Base-by-base conservation (phyloP, 2,113 vertebrate species). In the Trematomus loennbergii region DNA sequence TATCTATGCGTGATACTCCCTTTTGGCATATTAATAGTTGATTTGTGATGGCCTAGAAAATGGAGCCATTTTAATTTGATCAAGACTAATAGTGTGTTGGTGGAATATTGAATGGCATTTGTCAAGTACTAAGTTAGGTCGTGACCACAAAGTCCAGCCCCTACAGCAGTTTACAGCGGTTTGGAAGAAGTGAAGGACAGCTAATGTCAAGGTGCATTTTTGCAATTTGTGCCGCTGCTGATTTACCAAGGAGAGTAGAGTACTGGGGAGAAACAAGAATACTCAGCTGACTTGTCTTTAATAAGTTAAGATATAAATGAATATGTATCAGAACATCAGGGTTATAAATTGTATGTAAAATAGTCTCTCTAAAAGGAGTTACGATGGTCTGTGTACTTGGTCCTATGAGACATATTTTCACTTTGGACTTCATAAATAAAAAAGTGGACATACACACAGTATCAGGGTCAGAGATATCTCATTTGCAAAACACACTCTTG, bases 11-110 rank as follows among this genome's bases (percentile, higher is more conserved):
- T 40, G 58, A 78, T 76, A 64, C 73, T 85, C 79, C 82, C 71
- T 65, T 81, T 83, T 70, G 75, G 70, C 83, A 78, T 84, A 65
- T 87, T 78, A 79, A 71, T 78, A 67, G 49, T 62, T 81, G 75
- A 78, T 81, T 77, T 72, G n/a, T 40, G 45, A 79, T 70, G 65
- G 49, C 71, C 53, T 10, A 60, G 72, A 79, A 58, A 75, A 75
- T 2, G 9, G 22, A 73, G 57, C 13, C 11, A 46, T 78, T 86
- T 83, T 65, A 65, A 83, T 88, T 73, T 81, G 64, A 86, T 83
- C 29, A 48, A 64, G 79, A 79, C 33, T 40, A 72, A 83, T 79
- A 54, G 22, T 40, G 43, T 45, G 67, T 57, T 69, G 20, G 22
- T 72, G 15, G 66, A 72, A 79, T 64, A 63, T 84, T 25, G 53